These are phyloP conservation scores for Pycnonotus jocosus DNA, from an alignment of 2,113 vertebrate species.

Conservation along the genomic window DNA sequence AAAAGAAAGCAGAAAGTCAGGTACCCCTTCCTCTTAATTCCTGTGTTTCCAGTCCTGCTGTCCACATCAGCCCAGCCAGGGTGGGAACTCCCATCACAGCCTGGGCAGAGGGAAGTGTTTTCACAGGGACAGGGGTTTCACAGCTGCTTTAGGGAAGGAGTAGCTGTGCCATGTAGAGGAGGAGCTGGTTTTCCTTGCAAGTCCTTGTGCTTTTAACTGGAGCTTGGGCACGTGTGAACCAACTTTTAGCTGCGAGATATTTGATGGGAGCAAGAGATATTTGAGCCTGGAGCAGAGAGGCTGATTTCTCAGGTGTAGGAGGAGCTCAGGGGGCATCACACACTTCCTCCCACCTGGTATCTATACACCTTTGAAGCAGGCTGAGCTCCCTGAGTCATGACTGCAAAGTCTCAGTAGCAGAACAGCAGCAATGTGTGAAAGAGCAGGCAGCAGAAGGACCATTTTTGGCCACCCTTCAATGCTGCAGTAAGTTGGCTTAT, in stretches of 20 bases:
- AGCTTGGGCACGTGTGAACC: neutral
- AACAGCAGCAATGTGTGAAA: accelerated
- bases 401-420: neutral
- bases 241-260: neutral
- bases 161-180: neutral
- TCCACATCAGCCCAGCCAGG: accelerated
- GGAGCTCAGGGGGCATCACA: neutral
- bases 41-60: neutral
- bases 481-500: neutral
- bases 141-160: neutral
- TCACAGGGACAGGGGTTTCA: neutral
- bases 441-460: neutral
- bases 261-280: neutral
- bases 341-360: neutral
- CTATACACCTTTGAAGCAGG: neutral
- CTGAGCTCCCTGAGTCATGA: neutral
- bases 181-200: neutral
- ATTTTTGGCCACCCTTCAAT: neutral
- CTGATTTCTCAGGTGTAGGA: neutral
- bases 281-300: accelerated
- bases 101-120: accelerated
- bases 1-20: neutral
- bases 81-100: neutral
- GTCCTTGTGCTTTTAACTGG: neutral
- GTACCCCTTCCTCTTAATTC: neutral